phyloP scores from a whole-genome alignment of 2,888 invertebrate species.

The Argyra leucocephala region DNA sequence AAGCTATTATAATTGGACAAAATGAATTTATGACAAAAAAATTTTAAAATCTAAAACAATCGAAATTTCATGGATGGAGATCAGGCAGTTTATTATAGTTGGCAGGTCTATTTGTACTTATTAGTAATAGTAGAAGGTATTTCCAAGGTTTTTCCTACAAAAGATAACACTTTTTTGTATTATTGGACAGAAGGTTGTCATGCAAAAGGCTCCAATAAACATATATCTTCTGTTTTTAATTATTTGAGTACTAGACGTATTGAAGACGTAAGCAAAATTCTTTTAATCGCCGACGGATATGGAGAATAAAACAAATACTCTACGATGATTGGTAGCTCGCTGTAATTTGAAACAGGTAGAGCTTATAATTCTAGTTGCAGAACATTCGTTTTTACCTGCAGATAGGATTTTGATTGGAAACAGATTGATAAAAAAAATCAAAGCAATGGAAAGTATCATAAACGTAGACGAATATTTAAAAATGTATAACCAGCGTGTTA shows the following conservation, averaged over 20 bases:
- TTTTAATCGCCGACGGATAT: slow-evolving; percentile 31
- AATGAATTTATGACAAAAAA: too few relatives aligned
- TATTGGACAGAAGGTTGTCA: slow-evolving; percentile 30
- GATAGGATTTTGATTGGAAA: slow-evolving; percentile 31
- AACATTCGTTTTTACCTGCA: slow-evolving; percentile 30
- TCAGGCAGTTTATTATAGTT: slow-evolving; percentile 29
- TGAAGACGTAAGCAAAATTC: slow-evolving; percentile 21
- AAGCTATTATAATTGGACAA: too few relatives aligned
- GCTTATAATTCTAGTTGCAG: slow-evolving; percentile 28
- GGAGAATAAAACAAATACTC: slow-evolving; percentile 32
- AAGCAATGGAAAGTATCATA: slow-evolving; percentile 23
- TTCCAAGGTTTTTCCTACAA: slow-evolving; percentile 22
- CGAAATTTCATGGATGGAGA: too few relatives aligned
- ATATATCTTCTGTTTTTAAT: slow-evolving; percentile 29
- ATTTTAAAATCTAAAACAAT: too few relatives aligned
- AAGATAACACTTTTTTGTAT: slow-evolving; percentile 27
- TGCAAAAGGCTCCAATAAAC: slow-evolving; percentile 31
- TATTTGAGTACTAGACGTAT: slow-evolving; percentile 16
- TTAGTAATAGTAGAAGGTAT: slow-evolving; percentile 27
- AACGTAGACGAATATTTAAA: slow-evolving; percentile 26
- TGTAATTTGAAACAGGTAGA: slow-evolving; percentile 23
- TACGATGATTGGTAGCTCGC: slow-evolving; percentile 25
- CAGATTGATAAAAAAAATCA: slow-evolving; percentile 27
- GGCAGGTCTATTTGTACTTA: slow-evolving; percentile 30
- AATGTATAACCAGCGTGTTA: slow-evolving; percentile 16